Conservation (phyloP, 2,888 invertebrate genomes). For the Lacanobia wlatinum region DNA sequence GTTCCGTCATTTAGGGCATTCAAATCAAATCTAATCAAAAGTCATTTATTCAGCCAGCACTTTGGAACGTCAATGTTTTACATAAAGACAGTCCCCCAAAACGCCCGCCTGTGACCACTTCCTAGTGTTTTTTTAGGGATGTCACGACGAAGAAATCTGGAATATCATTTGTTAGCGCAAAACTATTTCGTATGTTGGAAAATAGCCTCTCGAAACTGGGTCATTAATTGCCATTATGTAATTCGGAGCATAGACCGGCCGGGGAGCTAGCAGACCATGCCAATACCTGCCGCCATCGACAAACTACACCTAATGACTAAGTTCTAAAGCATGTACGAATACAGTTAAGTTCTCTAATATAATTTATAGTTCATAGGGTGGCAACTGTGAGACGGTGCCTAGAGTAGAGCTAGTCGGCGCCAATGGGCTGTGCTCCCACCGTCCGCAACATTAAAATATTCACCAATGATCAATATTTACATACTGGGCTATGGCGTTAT, state of each 20-base stretch:
- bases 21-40: no score
- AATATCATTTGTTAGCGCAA: conserved; percentile 18
- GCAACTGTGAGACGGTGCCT: conserved; percentile 11
- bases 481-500: conserved; percentile 66
- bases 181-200: conserved; percentile 39
- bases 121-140: neutral
- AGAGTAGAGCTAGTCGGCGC: conserved; percentile 14
- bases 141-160: conserved; percentile 21
- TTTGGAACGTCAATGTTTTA: no score
- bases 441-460: conserved; percentile 46
- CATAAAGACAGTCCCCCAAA: neutral
- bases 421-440: conserved; percentile 19
- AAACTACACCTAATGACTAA: conserved; percentile 35
- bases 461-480: conserved; percentile 59
- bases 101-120: neutral
- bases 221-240: conserved; percentile 44
- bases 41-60: no score
- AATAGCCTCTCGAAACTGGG: conserved; percentile 30
- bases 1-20: neutral
- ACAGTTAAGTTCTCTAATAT: conserved; percentile 18
- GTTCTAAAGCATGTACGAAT: conserved; percentile 35
- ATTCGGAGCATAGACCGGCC: conserved; percentile 23
- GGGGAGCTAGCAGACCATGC: conserved; percentile 39
- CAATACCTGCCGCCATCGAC: conserved; percentile 38
- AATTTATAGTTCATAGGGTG: conserved; percentile 17